Evolutionary conservation across 2,113 vertebrate species (phyloP), one percentile per base, ranked within the genome.

Genomic region (Benitochromis conjunctus): DNA sequence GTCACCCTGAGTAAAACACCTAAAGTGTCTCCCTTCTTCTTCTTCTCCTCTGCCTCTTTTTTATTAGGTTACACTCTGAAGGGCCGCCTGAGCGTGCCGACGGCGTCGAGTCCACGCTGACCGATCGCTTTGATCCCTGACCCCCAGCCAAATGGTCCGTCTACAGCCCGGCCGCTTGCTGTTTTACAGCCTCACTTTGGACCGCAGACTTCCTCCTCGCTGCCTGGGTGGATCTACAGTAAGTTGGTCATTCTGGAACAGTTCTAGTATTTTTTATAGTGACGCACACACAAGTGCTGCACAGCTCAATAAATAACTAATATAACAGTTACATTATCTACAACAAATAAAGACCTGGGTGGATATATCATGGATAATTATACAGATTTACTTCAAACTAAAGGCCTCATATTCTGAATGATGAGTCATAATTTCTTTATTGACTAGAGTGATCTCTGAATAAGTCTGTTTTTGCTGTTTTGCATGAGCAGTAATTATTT

Each of bases 121-220:
- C 51, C 53, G 6, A 21, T 24, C 18, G 24, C 93, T 94, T 94
- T 94, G 92, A 95, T 93, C 92, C 41, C 62, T 31, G 81, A 84
- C 85, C 91, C 58, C 19, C 24, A 24, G 69, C 92, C 94, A 94
- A 92, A 93, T 92, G 94, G 85, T 83, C 55, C 4, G 16, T 53
- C 71, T 53, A 34, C 46, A 76, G 71, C 71, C 26, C 9, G 29
- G 89, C 89, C 83, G 13, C 92, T 92, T 69, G 76, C 82, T 89
- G 91, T 91, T 94, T 93, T 92, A 94, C 92, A 51, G 89, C 91
- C 69, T 4, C 77, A 24, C 54, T 83, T 79, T 76, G 91, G 87
- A 86, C 79, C 18, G 4, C 85, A 29, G 79, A 82, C 80, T 85
- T 93, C 92, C 89, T 92, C 60, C 14, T 9, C 31, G 1, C 55